Conservation (phyloP, 2,797 vertebrate genomes). For the Carapus acus region DNA sequence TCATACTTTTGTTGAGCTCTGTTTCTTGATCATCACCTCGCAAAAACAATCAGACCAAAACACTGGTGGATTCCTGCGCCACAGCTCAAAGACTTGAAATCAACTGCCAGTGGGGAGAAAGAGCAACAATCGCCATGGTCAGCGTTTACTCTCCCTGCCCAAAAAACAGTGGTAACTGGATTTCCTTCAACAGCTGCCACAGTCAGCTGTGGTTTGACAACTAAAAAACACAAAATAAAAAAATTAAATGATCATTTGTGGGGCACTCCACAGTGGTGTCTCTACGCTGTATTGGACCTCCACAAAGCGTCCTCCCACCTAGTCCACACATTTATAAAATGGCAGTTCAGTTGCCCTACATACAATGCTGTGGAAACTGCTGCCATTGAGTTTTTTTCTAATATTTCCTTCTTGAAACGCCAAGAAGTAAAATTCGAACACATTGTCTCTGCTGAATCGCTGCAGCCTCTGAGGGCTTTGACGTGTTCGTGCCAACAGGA, state of each 20-base stretch:
- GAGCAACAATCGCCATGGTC: conserved; percentile 19
- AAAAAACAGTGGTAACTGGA: conserved; percentile 14
- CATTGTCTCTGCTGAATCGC: conserved; percentile 6
- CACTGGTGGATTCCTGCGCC: conserved; percentile 1
- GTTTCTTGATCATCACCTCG: conserved; percentile 6
- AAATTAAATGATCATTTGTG: too few species aligned
- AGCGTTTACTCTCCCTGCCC: neutral
- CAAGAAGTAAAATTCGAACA: conserved; percentile 21
- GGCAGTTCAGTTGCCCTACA: conserved; percentile 31
- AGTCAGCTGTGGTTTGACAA: conserved; percentile 7
- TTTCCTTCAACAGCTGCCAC: conserved; percentile 22
- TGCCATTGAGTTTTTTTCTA: conserved; percentile 2
- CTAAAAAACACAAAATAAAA: too few species aligned
- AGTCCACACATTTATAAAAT: conserved; percentile 8
- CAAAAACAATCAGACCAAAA: conserved; percentile 10
- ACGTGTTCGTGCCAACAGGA: conserved; percentile 12
- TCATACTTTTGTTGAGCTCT: conserved; percentile 6
- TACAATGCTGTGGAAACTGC: neutral
- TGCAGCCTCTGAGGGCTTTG: conserved; percentile 9
- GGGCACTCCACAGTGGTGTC: too few species aligned
- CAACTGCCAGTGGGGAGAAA: conserved; percentile 4
- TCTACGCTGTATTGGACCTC: too few species aligned
- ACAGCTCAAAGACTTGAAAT: neutral
- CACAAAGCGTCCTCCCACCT: too few species aligned
- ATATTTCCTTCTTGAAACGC: conserved; percentile 1